phyloP scores from a whole-genome alignment of 1,140 invertebrate genomes.

The Drosophila bifasciata region DNA sequence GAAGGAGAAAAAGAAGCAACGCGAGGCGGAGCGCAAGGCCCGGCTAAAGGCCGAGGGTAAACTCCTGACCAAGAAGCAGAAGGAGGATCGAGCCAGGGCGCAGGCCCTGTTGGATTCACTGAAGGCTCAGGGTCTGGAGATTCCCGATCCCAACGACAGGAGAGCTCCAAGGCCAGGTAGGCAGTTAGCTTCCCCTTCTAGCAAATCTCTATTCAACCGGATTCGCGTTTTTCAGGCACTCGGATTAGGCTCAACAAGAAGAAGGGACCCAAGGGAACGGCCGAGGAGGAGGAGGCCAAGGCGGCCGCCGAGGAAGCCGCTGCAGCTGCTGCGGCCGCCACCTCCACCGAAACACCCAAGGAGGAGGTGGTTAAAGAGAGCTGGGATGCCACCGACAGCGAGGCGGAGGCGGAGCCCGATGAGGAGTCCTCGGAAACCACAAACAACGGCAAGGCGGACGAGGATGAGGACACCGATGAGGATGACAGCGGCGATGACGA shows the following conservation, averaged over 20 bases:
- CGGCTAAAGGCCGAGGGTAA: slow-evolving; percentile 97
- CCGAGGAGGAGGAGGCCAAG: slow-evolving; percentile 85
- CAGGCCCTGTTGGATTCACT: slow-evolving; percentile 94
- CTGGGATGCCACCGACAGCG: slow-evolving; percentile 92
- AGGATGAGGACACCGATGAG: slow-evolving; percentile 69
- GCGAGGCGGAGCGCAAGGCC: slow-evolving; percentile 97
- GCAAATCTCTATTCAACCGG: not conserved
- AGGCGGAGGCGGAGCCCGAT: slow-evolving; percentile 87
- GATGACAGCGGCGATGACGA: slow-evolving; percentile 84
- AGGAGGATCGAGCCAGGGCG: slow-evolving; percentile 93
- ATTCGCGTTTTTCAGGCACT: slow-evolving; percentile 83
- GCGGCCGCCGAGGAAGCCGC: slow-evolving; percentile 83
- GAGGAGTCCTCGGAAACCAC: slow-evolving; percentile 82
- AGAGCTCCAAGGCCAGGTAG: slow-evolving; percentile 87
- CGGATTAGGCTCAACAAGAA: slow-evolving; percentile 90
- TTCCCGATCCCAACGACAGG: slow-evolving; percentile 86
- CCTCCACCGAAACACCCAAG: slow-evolving; percentile 82
- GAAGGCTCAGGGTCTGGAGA: slow-evolving; percentile 93
- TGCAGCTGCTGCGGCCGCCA: slow-evolving; percentile 62
- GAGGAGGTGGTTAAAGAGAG: slow-evolving; percentile 90
- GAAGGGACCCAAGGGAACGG: slow-evolving; percentile 79
- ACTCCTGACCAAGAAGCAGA: slow-evolving; percentile 95
- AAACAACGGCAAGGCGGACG: slow-evolving; percentile 71
- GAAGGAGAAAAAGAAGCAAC: slow-evolving; percentile 96
- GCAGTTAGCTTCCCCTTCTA: not conserved